Evolutionary conservation across 2,888 invertebrate genomes (phyloP), one percentile per base, ranked within the genome.

Genomic region (Amaurobius ferox): DNA sequence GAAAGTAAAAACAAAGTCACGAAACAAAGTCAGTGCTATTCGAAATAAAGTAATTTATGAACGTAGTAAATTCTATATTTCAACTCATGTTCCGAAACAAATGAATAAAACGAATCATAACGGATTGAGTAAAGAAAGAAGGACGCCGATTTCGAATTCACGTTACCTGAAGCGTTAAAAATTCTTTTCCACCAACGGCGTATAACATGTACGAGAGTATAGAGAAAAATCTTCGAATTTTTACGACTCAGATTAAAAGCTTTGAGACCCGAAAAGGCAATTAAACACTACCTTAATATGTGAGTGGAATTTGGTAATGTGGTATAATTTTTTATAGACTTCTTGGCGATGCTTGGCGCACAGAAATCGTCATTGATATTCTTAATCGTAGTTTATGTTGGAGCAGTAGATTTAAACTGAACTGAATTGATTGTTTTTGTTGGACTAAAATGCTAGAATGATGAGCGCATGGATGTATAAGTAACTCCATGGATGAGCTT

Each of bases 181-280:
- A 23, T 5, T n/a, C 55, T 23, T 44, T 16, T 44, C n/a, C n/a
- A n/a, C n/a, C n/a, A n/a, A n/a, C n/a, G n/a, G 44, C 44, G 6
- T 44, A 44, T 13, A n/a, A 2, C n/a, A 16, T n/a, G 5, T 35
- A 11, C 2, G 44, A n/a, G 44, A 13, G 44, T 11, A 44, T 2
- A 2, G 2, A 30, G 32, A 44, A 9, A 48, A 64, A 44, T 19
- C 16, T 32, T 26, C 9, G 48, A 28, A 71, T 48, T 71, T 71
- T 71, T 71, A 71, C 30, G 71, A 71, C 48, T n/a, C 29, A 71
- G 71, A 71, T 71, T 71, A 71, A 48, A 48, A 48, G 71, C 71
- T 29, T 48, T 68, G 11, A 7, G 64, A 66, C 30, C n/a, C 71
- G 30, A 44, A 29, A 29, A 28, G 48, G 55, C 71, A 71, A 48